Evolutionary conservation across 2,797 vertebrate genomes (phyloP).

Genomic region (Phataginus tetradactyla): DNA sequence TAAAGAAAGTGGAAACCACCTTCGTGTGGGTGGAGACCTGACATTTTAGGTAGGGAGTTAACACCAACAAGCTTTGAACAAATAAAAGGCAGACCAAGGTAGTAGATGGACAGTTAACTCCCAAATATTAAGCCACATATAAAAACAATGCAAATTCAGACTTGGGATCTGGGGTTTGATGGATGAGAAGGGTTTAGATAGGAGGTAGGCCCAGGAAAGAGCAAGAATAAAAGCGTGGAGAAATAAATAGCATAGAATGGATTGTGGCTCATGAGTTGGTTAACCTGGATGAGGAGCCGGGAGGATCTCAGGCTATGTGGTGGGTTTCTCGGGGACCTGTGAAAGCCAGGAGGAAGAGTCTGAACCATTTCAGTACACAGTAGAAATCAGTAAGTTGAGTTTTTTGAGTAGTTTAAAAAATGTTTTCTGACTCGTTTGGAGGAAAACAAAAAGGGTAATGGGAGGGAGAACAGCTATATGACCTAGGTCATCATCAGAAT

Average conservation of each 20-base stretch:
- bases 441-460: neutral
- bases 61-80: neutral
- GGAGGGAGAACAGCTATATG: neutral
- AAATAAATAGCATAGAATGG: neutral
- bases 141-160: neutral
- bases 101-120: neutral
- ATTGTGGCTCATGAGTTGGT: neutral
- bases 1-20: neutral
- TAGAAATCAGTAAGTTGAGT: neutral
- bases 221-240: neutral
- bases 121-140: neutral
- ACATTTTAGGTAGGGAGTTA: neutral
- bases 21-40: neutral
- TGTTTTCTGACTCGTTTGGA: slow-evolving; percentile 2
- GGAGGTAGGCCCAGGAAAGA: neutral
- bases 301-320: neutral
- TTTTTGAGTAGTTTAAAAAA: slow-evolving; percentile 26
- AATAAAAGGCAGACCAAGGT: neutral
- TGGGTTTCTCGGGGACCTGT: neutral
- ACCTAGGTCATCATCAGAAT: neutral
- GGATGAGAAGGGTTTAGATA: neutral
- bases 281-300: neutral
- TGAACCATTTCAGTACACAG: neutral
- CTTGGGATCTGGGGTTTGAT: neutral
- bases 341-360: neutral